Base-by-base conservation (phyloP, 2,888 invertebrate genomes). In the Andrena praecox region DNA sequence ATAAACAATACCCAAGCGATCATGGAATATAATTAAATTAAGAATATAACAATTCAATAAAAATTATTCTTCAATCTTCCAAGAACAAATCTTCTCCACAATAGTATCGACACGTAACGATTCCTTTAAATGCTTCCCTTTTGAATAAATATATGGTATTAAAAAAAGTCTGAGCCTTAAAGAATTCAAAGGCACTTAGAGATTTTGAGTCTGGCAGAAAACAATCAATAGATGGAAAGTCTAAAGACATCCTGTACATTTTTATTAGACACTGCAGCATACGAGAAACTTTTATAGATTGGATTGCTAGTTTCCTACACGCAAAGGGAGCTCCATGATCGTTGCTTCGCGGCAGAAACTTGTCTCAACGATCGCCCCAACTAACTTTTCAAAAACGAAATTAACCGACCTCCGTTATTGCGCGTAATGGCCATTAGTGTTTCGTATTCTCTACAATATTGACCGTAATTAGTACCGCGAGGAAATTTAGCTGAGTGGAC, bases 401-500 rank as follows among this genome's bases (percentile, higher is more conserved):
- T 76, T 73, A 63, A 52, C 72, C 66, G 62, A 48, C 64, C 75
- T 77, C 63, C 82, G 74, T 82, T 83, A 75, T 78, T 78, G 59
- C 63, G 20, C 67, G 63, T 64, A 70, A 69, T 48, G 66, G 42
- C 54, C 71, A 75, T 77, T 67, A 64, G 24, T 48, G 69, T 82
- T 80, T 71, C 74, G 80, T 78, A 78, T 80, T 76, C 68, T 10
- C 52, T 63, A 35, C 78, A 70, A 86, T 67, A 78, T 74, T 76
- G 73, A 66, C 82, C 64, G 74, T 78, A 84, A 88, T 88, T 89
- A 88, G 83, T 71, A 63, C 76, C 74, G 62, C 52, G 71, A 56
- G 64, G 60, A 83, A 83, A 87, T 84, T 86, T 80, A 81, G 77
- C 82, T 84, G 81, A 76, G 77, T 79, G 56, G 71, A 66, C 84